phyloP scores from a whole-genome alignment of 1,140 invertebrate species.

The Cotesia chilonis region DNA sequence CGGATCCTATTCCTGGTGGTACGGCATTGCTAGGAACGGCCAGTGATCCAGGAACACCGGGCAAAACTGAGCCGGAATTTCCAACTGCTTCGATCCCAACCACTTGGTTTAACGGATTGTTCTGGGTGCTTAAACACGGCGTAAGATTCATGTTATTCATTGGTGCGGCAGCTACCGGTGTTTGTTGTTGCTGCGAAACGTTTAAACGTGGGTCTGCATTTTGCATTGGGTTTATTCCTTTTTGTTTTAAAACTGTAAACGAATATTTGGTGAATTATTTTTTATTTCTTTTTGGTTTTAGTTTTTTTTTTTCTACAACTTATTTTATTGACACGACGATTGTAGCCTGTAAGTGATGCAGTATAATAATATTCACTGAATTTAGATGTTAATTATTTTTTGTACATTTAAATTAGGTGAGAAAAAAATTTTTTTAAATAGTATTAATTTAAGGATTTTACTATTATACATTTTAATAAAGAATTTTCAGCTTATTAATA shows the following conservation, averaged over 20 bases:
- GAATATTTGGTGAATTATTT: conserved; percentile 62
- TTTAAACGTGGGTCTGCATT: conserved; percentile 64
- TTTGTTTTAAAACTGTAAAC: conserved; percentile 67
- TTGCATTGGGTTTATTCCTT: conserved; percentile 66
- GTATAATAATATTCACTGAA: too few relatives aligned
- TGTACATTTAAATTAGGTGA: too few relatives aligned
- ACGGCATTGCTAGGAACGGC: conserved; percentile 23
- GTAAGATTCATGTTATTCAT: conserved; percentile 58
- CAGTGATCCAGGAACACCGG: conserved; percentile 50
- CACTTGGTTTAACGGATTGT: conserved; percentile 61
- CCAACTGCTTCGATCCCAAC: conserved; percentile 52
- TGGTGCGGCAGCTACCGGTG: conserved; percentile 44
- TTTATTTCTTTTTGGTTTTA: conserved; percentile 39
- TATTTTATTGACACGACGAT: too few relatives aligned
- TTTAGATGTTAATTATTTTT: too few relatives aligned
- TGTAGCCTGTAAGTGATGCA: too few relatives aligned
- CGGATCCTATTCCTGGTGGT: conserved; percentile 43
- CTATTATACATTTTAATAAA: too few relatives aligned
- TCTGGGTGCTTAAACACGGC: conserved; percentile 55
- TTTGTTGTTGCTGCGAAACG: conserved; percentile 60
- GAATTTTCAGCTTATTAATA: too few relatives aligned
- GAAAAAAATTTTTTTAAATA: too few relatives aligned
- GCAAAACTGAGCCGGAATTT: conserved; percentile 49
- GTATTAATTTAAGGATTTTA: too few relatives aligned
- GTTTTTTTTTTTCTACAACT: conserved; percentile 16